These are phyloP conservation scores for Reticulitermes speratus DNA, from an alignment of 1,140 invertebrate species.

Conservation along the genomic window DNA sequence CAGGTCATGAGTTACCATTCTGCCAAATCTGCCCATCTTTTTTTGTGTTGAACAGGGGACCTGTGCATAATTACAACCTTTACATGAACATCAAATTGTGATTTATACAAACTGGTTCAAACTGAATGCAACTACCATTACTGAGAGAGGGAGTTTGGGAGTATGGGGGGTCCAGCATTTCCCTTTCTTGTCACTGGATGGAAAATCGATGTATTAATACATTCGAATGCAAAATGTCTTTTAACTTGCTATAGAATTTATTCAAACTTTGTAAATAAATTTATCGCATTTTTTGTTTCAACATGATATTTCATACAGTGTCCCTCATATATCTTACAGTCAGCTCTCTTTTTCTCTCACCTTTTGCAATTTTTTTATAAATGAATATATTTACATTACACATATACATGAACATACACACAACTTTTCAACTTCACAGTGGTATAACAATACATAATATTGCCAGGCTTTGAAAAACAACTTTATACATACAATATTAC, in stretches of 20 bases:
- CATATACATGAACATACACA: conserved; percentile 20
- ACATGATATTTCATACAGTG: conserved; percentile 15
- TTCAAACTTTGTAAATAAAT: conserved; percentile 31
- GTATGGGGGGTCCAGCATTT: too few species aligned
- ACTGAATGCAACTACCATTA: too few species aligned
- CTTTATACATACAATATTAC: background rate
- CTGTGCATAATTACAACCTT: too few species aligned
- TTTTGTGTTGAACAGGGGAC: too few species aligned
- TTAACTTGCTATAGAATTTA: conserved; percentile 34
- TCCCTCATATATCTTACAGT: conserved; percentile 15
- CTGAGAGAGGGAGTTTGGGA: too few species aligned
- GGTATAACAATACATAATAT: conserved; percentile 22
- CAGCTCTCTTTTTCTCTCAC: conserved; percentile 19
- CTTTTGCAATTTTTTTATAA: conserved; percentile 21
- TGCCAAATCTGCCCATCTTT: too few species aligned
- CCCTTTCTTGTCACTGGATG: too few species aligned
- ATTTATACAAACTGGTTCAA: too few species aligned
- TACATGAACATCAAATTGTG: too few species aligned
- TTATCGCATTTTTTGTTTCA: conserved; percentile 25
- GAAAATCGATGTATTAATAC: too few species aligned
- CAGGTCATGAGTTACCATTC: too few species aligned
- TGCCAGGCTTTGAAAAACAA: conserved; percentile 23
- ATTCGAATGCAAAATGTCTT: background rate
- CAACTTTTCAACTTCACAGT: conserved; percentile 16
- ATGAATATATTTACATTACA: conserved; percentile 27